Evolutionary conservation across 2,797 vertebrate species (phyloP).

Genomic region (Notamacropus eugenii): DNA sequence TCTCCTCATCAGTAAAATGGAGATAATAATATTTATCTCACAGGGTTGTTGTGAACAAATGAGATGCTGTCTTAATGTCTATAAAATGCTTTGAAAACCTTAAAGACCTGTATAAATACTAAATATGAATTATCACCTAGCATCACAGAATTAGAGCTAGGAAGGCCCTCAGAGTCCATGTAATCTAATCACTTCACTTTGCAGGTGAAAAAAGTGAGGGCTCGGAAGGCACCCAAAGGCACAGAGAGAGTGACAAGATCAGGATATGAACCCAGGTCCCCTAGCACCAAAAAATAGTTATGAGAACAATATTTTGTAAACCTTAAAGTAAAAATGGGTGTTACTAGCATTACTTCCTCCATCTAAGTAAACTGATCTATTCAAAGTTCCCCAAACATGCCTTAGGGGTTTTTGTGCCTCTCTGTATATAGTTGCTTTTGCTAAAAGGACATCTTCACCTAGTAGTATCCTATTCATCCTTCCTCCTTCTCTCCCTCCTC

Average conservation of each 20-base stretch:
- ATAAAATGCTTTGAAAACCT: neutral
- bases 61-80: neutral
- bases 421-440: neutral
- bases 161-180: neutral
- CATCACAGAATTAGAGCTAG: neutral
- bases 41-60: neutral
- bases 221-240: neutral
- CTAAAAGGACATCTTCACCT: neutral
- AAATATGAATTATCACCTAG: neutral
- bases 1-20: neutral
- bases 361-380: neutral
- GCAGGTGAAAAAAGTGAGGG: neutral
- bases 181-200: neutral
- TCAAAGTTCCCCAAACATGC: neutral
- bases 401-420: neutral
- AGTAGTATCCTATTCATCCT: no score
- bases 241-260: neutral
- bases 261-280: neutral
- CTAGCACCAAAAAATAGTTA: neutral
- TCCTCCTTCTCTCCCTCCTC: neutral
- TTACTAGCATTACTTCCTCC: neutral
- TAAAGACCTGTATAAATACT: neutral
- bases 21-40: neutral
- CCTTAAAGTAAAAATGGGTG: neutral
- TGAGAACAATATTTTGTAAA: neutral